Evolutionary conservation across 2,888 invertebrate species (phyloP).

Genomic region (Rambutsinella grinnellia): DNA sequence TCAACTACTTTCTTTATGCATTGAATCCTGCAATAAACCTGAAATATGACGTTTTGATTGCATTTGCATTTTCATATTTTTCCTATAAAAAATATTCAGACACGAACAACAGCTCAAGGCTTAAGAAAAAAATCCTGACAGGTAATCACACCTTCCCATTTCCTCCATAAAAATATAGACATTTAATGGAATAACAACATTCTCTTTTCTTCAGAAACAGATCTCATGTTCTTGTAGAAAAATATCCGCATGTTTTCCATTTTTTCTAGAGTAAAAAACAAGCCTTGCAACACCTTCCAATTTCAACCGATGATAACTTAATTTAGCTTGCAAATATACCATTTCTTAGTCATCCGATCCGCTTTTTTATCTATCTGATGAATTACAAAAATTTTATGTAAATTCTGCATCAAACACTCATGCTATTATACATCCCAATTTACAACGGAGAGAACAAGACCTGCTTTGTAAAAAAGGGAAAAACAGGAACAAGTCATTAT

Average conservation of each 20-base stretch:
- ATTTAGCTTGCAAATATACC: slow-evolving; percentile 14
- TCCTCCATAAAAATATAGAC: slow-evolving; percentile 18
- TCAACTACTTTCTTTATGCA: too few species aligned
- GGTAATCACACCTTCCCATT: slow-evolving; percentile 55
- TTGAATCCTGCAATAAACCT: neutral
- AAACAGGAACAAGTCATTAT: slow-evolving; percentile 22
- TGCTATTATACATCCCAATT: neutral
- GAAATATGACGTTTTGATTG: neutral
- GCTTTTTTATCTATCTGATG: too few species aligned
- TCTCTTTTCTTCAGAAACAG: neutral
- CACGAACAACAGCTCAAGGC: too few species aligned
- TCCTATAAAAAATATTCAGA: too few species aligned
- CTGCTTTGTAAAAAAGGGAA: slow-evolving; percentile 35
- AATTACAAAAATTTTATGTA: neutral
- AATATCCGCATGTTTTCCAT: neutral
- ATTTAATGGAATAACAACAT: neutral
- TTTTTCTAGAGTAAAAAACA: neutral
- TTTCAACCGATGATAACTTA: slow-evolving; percentile 18
- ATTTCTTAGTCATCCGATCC: too few species aligned
- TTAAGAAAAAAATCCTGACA: slow-evolving; percentile 42
- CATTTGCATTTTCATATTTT: neutral
- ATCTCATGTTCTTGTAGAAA: neutral
- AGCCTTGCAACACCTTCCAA: neutral
- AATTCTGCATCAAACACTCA: neutral
- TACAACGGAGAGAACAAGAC: slow-evolving; percentile 1